These are phyloP conservation scores for Triplophysa tibetana DNA, from an alignment of 2,113 vertebrate genomes.

Conservation along the genomic window DNA sequence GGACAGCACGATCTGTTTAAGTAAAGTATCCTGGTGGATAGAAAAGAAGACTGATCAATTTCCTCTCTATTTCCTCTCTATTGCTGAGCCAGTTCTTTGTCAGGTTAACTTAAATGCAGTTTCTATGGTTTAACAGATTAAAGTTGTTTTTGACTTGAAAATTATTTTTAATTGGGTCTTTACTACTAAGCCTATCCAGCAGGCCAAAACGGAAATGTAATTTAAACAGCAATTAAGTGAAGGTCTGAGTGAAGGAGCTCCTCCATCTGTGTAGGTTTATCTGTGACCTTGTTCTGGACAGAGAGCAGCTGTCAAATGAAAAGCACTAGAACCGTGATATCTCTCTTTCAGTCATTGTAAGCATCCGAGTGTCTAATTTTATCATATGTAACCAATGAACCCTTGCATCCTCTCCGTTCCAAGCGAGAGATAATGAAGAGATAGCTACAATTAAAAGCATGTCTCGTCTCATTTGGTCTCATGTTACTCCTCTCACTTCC, in stretches of 20 bases:
- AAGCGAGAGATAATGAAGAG: slow-evolving; percentile 9
- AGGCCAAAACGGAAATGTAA: slow-evolving; percentile 14
- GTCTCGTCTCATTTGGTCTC: slow-evolving; percentile 9
- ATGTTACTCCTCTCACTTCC: not conserved
- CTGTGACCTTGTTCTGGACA: slow-evolving; percentile 39
- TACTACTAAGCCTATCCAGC: slow-evolving; percentile 12
- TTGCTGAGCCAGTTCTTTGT: not conserved
- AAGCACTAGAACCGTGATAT: slow-evolving; percentile 3
- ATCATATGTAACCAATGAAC: slow-evolving; percentile 26
- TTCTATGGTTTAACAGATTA: slow-evolving; percentile 10
- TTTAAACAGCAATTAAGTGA: slow-evolving; percentile 2
- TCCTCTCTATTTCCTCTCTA: not conserved
- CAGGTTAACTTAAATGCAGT: not conserved
- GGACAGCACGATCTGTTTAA: not conserved
- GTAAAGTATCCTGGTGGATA: not conserved
- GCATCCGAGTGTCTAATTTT: not conserved
- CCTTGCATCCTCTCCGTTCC: slow-evolving; percentile 14
- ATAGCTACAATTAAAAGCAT: not conserved
- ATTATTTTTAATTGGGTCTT: slow-evolving; percentile 21
- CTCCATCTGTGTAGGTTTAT: slow-evolving; percentile 25
- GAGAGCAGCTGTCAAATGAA: slow-evolving; percentile 22
- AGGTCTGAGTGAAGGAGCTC: slow-evolving; percentile 1
- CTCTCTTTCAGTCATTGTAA: slow-evolving; percentile 14
- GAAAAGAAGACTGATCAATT: not conserved
- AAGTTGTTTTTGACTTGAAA: slow-evolving; percentile 27